Evolutionary conservation across 2,113 vertebrate genomes (phyloP).

Genomic region (Garra rufa): DNA sequence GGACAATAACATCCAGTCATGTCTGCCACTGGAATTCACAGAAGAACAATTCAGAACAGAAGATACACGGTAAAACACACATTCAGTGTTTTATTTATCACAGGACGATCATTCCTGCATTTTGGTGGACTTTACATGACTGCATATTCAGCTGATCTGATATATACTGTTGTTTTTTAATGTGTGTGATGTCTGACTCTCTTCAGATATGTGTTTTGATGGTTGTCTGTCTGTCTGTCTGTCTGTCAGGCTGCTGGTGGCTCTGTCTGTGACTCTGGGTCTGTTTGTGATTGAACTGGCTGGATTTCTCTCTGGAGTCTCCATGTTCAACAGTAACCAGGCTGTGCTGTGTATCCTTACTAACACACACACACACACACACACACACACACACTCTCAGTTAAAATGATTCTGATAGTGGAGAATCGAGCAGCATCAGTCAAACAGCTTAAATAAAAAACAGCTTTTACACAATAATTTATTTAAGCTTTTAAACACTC

Average conservation of each 20-base stretch:
- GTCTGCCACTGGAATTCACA: constrained; percentile 81
- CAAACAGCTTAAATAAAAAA: not conserved
- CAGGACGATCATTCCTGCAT: too few relatives aligned
- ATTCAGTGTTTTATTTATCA: not conserved
- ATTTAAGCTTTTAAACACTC: not conserved
- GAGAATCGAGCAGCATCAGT: not conserved
- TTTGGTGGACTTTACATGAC: too few relatives aligned
- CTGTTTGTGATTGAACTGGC: constrained; percentile 84
- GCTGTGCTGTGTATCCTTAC: constrained; percentile 89
- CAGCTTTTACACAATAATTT: not conserved
- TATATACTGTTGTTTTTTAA: not conserved
- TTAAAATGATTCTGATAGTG: too few relatives aligned
- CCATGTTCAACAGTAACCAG: constrained; percentile 89
- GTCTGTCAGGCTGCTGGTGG: constrained; percentile 80
- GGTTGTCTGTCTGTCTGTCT: constrained; percentile 20
- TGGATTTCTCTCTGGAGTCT: constrained; percentile 87
- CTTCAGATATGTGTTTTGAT: not conserved
- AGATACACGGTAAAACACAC: constrained; percentile 79
- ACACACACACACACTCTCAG: too few relatives aligned
- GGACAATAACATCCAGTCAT: constrained; percentile 85
- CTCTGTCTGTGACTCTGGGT: constrained; percentile 81
- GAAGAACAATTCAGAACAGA: constrained; percentile 77
- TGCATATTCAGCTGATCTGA: too few relatives aligned
- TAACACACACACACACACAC: not conserved
- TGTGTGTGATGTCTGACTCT: not conserved